Percentiles rank a stretch among this genome's conserved stretches.
These are phyloP conservation scores for Ispidina lecontei DNA, from an alignment of 2,797 vertebrate genomes.

Conservation along the genomic window DNA sequence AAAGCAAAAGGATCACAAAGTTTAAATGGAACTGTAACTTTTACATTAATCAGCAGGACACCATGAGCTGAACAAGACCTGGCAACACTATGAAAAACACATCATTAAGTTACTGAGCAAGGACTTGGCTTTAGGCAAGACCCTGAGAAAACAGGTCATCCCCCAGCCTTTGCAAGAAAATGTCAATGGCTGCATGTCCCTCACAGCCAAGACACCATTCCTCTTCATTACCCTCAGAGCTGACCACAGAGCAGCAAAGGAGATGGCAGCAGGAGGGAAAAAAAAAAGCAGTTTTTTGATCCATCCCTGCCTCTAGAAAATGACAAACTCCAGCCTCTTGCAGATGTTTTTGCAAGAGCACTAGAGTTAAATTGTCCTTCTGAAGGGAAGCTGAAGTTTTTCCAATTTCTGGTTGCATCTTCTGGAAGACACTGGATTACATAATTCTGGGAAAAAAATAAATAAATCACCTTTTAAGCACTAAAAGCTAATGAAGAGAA, in stretches of 20 bases:
- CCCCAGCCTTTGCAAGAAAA: not conserved
- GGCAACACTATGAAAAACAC: not conserved
- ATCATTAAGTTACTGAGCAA: not conserved
- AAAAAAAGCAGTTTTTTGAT: not conserved
- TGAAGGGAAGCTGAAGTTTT: not conserved
- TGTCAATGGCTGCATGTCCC: not conserved
- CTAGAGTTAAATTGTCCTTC: not conserved
- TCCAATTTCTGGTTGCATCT: not conserved
- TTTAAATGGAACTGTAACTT: not conserved
- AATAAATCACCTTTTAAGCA: not conserved
- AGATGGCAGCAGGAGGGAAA: not conserved
- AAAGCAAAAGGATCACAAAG: not conserved
- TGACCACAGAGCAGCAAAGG: not conserved
- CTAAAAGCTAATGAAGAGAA: not conserved
- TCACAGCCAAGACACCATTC: not conserved
- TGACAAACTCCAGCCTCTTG: not conserved
- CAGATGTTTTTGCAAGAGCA: not conserved
- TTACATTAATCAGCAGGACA: not conserved
- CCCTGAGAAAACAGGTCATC: not conserved
- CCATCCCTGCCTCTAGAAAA: not conserved
- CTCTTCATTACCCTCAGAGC: not conserved
- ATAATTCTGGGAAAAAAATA: not conserved
- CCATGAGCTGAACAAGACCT: not conserved
- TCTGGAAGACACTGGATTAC: fast-evolving
- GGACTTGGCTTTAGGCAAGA: not conserved